A percentile compares a stretch with the other conserved stretches of the same genome.
Evolutionary conservation across 2,113 vertebrate species (phyloP).

Genomic region (Thalassoma bifasciatum): DNA sequence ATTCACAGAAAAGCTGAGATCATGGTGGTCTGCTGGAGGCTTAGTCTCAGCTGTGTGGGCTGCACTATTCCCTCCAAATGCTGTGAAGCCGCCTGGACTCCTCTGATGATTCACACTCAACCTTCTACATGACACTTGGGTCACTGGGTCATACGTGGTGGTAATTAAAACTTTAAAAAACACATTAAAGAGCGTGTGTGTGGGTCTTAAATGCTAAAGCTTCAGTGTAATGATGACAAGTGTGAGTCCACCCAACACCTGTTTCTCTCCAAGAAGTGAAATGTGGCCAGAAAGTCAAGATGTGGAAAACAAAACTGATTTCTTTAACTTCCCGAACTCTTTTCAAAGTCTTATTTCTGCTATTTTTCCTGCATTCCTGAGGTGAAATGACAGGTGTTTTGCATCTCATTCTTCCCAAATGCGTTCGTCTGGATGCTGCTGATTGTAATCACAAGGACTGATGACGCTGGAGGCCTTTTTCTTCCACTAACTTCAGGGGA

Average conservation of each 20-base stretch:
- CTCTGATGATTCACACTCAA: constrained; percentile 42
- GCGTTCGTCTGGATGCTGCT: constrained; percentile 72
- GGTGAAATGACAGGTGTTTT: constrained; percentile 78
- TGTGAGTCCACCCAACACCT: background rate
- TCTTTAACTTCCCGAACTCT: constrained; percentile 27
- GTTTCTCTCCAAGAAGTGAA: constrained; percentile 8
- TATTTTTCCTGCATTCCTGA: constrained; percentile 45
- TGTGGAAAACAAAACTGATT: constrained; percentile 13
- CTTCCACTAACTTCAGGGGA: constrained; percentile 72
- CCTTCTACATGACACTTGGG: constrained; percentile 27
- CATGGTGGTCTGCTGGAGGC: constrained; percentile 40
- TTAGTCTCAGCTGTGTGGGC: constrained; percentile 33
- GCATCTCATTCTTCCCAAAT: constrained; percentile 70
- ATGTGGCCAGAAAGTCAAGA: constrained; percentile 28
- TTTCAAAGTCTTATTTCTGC: constrained; percentile 40
- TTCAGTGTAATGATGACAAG: background rate
- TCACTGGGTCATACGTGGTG: constrained; percentile 22
- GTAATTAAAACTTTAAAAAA: constrained; percentile 17
- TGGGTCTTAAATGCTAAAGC: background rate
- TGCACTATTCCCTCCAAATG: background rate
- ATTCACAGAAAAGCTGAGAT: constrained; percentile 41
- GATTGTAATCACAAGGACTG: constrained; percentile 80
- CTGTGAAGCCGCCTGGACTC: constrained; percentile 5
- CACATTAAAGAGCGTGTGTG: background rate
- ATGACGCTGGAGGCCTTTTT: constrained; percentile 72